Base-by-base conservation (phyloP, 2,113 vertebrate species). In the Myiagra hebetior region DNA sequence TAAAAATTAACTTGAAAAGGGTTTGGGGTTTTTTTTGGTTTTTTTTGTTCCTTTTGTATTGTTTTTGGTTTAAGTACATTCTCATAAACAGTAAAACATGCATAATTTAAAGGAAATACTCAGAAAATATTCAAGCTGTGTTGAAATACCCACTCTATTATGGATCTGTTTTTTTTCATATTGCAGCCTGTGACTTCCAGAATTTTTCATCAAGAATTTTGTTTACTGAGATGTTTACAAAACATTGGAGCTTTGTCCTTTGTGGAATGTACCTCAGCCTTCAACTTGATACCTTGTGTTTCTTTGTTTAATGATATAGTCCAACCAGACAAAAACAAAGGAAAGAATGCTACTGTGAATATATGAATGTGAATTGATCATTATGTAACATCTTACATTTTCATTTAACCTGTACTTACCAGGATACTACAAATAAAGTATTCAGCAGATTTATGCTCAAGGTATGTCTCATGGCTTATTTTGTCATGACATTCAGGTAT, bases 121-220 rank as follows among this genome's bases (percentile, higher is more conserved):
- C 15, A 68, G 39, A 83, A 83, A 13, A 49, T 65, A 56, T 39
- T 77, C 19, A 69, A 59, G 8, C 20, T 74, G 11, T 52, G 21
- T 56, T 74, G 41, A 91, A 92, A 74, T 35, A 62, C 7, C 6
- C 3, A 46, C 19, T 73, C 28, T 84, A 30, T 59, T 35, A 31
- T 50, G 26, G 22, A 44, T 18, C 11, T 62, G 10, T 23, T 65
- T 79, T 86, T 86, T 83, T 91, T 84, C 7, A 28, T 82, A 57
- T 52, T 76, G 24, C 72, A 85, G 33, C 13, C 12, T 77, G 12
- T 39, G 37, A 41, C 41, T 73, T 84, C 9, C 76, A 65, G 35
- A 87, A 68, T 84, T 75, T 73, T 94, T 93, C 76, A 91, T 87
- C 33, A 87, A 83, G 65, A 64, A 27, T 39, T 91, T 79, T 93